Base-by-base conservation (phyloP, 2,113 vertebrate species). In the Grammomys surdaster region DNA sequence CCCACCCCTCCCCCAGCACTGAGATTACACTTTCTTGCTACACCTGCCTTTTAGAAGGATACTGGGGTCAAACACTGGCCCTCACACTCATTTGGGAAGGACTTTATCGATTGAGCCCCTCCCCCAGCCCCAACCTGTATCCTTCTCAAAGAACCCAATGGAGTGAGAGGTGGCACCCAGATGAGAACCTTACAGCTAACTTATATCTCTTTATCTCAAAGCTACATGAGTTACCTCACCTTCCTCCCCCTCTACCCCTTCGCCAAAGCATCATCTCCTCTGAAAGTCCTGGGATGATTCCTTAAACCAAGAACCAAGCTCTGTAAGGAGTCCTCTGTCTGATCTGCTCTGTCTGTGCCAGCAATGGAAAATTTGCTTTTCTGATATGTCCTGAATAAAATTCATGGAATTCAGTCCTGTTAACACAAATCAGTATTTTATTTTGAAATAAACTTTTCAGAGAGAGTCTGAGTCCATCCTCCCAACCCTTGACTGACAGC, bases 391-490 rank as follows among this genome's bases (percentile, higher is more conserved):
- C 31, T 81, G 67, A 75, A 75, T 40, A 82, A 76, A 82, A 89
- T 87, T 60, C 26, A 3, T 36, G 91, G 91, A 93, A 87, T 84
- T 89, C 51, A 22, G 58, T 76, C 58, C 40, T 4, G 7, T 33
- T 17, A 63, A 19, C 24, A 13, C 31, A n/a, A 4, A 0, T 17
- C 36, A 88, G n/a, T 40, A 8, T 93, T 80, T 14, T 22, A 46
- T 51, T 95, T 93, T 78, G 22, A 93, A 89, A 78, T 28, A 54
- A 69, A 28, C 67, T 51, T 94, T 46, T 87, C 36, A 54, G 7
- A n/a, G n/a, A n/a, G 43, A 24, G 16, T 72, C 67, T 67, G 36
- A 4, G 14, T 20, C 28, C 8, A 2, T 17, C 3, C 40, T 12
- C 6, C 13, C 5, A 14, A 11, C n/a, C 12, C n/a, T 11, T n/a